phyloP scores from a whole-genome alignment of 2,888 invertebrate species.

The Latrodectus hesperus region DNA sequence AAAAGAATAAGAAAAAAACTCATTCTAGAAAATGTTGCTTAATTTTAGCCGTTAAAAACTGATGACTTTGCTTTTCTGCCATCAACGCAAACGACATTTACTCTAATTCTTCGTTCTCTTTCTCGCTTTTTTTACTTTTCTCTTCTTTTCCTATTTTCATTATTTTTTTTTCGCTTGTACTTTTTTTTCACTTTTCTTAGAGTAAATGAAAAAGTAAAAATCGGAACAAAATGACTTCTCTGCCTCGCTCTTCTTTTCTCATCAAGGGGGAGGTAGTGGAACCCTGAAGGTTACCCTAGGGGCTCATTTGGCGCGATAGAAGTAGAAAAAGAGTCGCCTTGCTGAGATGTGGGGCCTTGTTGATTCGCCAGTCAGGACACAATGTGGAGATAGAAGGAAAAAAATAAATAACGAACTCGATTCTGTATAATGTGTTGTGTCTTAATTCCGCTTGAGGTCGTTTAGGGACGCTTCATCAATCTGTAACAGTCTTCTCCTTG shows the following conservation, averaged over 20 bases:
- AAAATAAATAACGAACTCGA: neutral
- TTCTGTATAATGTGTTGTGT: constrained; percentile 29
- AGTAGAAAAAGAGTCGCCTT: neutral
- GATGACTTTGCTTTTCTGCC: constrained; percentile 66
- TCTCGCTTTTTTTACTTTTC: constrained; percentile 4
- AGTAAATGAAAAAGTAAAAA: constrained; percentile 55
- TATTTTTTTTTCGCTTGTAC: constrained; percentile 20
- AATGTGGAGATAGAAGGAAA: neutral
- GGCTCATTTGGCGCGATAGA: constrained; percentile 36
- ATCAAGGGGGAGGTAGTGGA: constrained; percentile 4
- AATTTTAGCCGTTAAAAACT: constrained; percentile 68
- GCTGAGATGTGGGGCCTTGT: constrained; percentile 11
- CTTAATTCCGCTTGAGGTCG: constrained; percentile 27
- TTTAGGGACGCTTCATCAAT: constrained; percentile 3
- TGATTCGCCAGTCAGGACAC: neutral
- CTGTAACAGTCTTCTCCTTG: neutral
- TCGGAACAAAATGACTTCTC: constrained; percentile 60
- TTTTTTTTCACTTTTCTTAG: constrained; percentile 34
- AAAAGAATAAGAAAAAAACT: constrained; percentile 6
- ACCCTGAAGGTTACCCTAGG: constrained; percentile 37
- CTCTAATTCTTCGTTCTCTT: constrained; percentile 42
- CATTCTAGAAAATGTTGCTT: constrained; percentile 57
- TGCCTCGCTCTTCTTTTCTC: constrained; percentile 19
- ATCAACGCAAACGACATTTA: constrained; percentile 65
- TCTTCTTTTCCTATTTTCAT: constrained; percentile 22